phyloP scores from a whole-genome alignment of 1,140 invertebrate species.

The Orchestia grillus region DNA sequence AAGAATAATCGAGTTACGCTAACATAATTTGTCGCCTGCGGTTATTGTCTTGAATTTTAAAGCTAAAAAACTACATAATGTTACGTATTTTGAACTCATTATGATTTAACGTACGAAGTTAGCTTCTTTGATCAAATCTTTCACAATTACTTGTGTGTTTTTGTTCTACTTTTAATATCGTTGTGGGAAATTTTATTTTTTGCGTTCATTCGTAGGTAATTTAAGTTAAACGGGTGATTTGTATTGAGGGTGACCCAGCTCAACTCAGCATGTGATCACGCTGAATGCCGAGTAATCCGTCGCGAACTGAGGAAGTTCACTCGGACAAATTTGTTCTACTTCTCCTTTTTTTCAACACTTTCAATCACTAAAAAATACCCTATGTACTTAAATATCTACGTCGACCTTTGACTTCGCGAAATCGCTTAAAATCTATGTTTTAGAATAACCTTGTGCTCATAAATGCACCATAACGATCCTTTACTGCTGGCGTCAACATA shows the following conservation, averaged over 20 bases:
- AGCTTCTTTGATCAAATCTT: neutral
- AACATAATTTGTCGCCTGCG: too few relatives aligned
- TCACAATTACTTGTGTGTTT: neutral
- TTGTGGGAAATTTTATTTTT: neutral
- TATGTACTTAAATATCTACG: too few relatives aligned
- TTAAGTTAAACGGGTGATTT: neutral
- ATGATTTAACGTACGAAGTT: neutral
- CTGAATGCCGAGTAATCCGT: neutral
- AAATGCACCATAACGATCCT: too few relatives aligned
- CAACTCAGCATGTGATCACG: neutral
- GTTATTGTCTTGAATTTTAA: too few relatives aligned
- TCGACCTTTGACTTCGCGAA: neutral
- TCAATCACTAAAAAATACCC: too few relatives aligned
- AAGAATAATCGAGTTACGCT: too few relatives aligned
- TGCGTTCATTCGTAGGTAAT: neutral
- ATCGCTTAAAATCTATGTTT: neutral
- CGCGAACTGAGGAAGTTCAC: neutral
- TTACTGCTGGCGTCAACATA: too few relatives aligned
- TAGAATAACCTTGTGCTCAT: too few relatives aligned
- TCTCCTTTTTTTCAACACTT: too few relatives aligned
- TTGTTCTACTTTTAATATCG: neutral
- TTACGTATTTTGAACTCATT: neutral
- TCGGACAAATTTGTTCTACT: neutral
- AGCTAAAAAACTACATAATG: too few relatives aligned
- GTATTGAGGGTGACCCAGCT: neutral